These are phyloP conservation scores for Xerus rutilus DNA, from an alignment of 2,797 vertebrate genomes.

Conservation along the genomic window DNA sequence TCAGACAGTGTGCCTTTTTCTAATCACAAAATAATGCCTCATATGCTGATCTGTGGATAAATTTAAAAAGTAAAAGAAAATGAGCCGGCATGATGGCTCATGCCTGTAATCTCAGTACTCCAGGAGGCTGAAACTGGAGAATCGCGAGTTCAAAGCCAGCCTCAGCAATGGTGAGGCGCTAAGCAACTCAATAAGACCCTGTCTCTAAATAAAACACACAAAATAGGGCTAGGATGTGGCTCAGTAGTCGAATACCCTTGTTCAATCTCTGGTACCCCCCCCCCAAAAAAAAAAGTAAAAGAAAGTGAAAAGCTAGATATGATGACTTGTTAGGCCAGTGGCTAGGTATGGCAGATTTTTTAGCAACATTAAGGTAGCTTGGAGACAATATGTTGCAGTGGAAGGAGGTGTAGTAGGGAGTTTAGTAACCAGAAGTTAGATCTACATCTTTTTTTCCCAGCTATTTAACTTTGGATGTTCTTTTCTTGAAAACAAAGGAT, in stretches of 20 bases:
- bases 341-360: not conserved
- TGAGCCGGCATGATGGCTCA: not conserved
- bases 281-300: slow-evolving; percentile 14
- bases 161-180: too few relatives aligned
- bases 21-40: not conserved
- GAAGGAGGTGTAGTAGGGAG: not conserved
- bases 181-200: too few relatives aligned
- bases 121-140: too few relatives aligned
- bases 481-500: slow-evolving; percentile 18
- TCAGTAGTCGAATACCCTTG: too few relatives aligned
- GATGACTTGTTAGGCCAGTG: not conserved
- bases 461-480: slow-evolving; percentile 3
- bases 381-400: not conserved
- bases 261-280: too few relatives aligned
- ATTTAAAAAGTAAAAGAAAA: slow-evolving; percentile 39
- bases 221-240: too few relatives aligned
- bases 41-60: not conserved
- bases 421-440: not conserved
- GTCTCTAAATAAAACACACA: too few relatives aligned
- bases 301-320: not conserved
- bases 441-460: not conserved
- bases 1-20: not conserved
- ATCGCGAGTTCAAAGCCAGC: too few relatives aligned
- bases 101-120: too few relatives aligned
- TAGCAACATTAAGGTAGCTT: not conserved